phyloP scores from a whole-genome alignment of 2,113 vertebrate genomes.

The Haplochromis vanheusdeni region DNA sequence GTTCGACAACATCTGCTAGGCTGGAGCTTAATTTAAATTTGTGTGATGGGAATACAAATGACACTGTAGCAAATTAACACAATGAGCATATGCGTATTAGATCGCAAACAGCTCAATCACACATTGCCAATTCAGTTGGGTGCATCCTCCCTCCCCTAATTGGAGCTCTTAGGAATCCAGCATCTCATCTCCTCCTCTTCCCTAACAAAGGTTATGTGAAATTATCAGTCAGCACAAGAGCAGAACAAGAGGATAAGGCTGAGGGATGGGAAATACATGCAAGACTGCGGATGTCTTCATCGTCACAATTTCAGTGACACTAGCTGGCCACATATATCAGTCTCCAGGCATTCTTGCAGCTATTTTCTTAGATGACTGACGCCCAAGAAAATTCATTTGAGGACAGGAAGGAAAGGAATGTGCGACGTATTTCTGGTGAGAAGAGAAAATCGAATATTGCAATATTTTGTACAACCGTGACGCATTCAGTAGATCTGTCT shows the following conservation, averaged over 20 bases:
- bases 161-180: not conserved
- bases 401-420: not conserved
- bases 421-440: not conserved
- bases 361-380: not conserved
- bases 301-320: not conserved
- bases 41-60: not conserved
- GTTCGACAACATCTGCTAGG: not conserved
- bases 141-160: not conserved
- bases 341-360: not conserved
- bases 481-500: not conserved
- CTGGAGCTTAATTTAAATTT: not conserved
- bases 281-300: not conserved
- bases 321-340: not conserved
- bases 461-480: not conserved
- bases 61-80: not conserved
- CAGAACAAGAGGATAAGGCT: not conserved
- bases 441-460: not conserved
- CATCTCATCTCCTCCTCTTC: not conserved
- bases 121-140: conserved; percentile 4
- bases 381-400: not conserved
- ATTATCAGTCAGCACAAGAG: not conserved
- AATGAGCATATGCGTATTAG: not conserved
- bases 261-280: not conserved
- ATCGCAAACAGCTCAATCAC: conserved; percentile 27
- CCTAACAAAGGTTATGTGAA: conserved; percentile 16